Conservation (phyloP, 2,888 invertebrate species). For the Tetanocera ferruginea region DNA sequence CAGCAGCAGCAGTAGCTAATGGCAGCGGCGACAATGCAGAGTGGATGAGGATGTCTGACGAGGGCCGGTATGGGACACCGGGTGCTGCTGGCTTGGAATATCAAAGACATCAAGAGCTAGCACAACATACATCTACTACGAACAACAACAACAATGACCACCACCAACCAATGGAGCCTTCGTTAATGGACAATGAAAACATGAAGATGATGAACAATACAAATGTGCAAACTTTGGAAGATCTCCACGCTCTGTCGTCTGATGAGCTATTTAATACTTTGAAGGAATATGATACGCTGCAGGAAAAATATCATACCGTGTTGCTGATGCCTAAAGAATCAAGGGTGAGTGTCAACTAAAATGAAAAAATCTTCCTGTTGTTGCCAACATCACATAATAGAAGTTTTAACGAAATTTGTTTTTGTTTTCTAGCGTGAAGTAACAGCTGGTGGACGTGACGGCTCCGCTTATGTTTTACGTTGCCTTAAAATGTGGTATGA, state of each 20-base stretch:
- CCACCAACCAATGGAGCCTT: constrained; percentile 59
- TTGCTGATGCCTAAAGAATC: constrained; percentile 76
- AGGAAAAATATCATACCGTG: constrained; percentile 79
- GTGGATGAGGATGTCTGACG: constrained; percentile 69
- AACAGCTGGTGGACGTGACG: constrained; percentile 82
- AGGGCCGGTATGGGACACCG: constrained; percentile 76
- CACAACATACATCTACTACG: constrained; percentile 53
- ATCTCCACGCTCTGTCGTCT: constrained; percentile 61
- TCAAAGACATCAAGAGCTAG: constrained; percentile 65
- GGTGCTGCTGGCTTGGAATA: constrained; percentile 73
- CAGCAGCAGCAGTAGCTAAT: constrained; percentile 56
- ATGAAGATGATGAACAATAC: constrained; percentile 53
- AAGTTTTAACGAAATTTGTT: not conserved
- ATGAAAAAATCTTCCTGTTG: not conserved
- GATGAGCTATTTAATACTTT: constrained; percentile 73
- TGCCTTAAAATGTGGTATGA: constrained; percentile 90
- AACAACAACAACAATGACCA: constrained; percentile 54
- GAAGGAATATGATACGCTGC: constrained; percentile 78
- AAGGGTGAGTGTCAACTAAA: constrained; percentile 71
- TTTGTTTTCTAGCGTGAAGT: constrained; percentile 73
- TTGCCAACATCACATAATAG: not conserved
- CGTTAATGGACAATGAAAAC: constrained; percentile 59
- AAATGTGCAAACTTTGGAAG: constrained; percentile 58
- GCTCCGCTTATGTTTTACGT: constrained; percentile 84
- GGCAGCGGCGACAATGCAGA: constrained; percentile 61